Percentiles rank a stretch among this genome's conserved stretches.
phyloP scores from a whole-genome alignment of 2,113 vertebrate genomes.

The Peucedramus taeniatus region DNA sequence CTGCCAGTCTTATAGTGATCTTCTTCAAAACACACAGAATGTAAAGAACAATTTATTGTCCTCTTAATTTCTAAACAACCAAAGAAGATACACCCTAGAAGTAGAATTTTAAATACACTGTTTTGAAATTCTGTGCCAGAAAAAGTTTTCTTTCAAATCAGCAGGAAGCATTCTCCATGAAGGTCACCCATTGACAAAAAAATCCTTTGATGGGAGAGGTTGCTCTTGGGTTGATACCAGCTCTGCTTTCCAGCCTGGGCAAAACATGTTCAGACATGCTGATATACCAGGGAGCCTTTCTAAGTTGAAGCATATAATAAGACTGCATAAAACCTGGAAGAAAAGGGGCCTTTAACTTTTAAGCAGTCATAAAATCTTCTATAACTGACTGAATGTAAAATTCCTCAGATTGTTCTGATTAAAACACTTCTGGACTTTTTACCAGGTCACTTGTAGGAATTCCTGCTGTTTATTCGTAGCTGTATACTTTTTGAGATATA shows the following conservation, averaged over 20 bases:
- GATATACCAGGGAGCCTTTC: background rate
- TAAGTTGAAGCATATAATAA: background rate
- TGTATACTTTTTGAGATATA: background rate
- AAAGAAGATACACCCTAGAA: background rate
- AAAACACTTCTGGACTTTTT: background rate
- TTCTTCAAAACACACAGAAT: background rate
- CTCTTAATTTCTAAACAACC: background rate
- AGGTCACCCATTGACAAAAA: background rate
- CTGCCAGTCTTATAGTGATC: background rate
- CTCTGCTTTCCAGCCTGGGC: background rate
- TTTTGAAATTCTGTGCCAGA: background rate
- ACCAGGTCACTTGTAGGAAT: background rate
- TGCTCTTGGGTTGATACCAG: background rate
- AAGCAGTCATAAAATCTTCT: background rate
- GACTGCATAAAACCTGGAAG: background rate
- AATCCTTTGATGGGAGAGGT: background rate
- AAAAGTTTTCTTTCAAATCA: background rate
- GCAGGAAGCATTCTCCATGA: background rate
- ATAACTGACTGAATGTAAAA: background rate
- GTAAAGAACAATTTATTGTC: background rate
- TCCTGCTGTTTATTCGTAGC: background rate
- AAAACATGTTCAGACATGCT: background rate
- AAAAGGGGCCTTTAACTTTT: background rate
- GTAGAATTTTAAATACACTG: background rate
- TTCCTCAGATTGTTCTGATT: background rate